These are phyloP conservation scores for Crocodylus rhombifer DNA, from an alignment of 2,797 vertebrate genomes.

Conservation along the genomic window DNA sequence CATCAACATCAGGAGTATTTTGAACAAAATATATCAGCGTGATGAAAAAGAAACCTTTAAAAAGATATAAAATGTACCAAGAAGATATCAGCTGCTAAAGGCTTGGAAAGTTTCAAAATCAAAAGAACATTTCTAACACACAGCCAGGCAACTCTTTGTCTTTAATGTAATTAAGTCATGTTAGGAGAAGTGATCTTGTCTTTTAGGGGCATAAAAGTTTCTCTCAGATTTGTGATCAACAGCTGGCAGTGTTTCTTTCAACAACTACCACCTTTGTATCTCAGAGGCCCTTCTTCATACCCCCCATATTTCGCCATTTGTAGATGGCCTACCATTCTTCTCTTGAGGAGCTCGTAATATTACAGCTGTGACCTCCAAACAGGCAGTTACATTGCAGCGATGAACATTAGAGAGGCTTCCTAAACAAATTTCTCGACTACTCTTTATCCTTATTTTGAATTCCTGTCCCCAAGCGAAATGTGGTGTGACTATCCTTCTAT, in stretches of 20 bases:
- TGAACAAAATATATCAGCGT: background rate
- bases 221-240: background rate
- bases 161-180: constrained; percentile 23
- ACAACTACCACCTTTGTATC: background rate
- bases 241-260: background rate
- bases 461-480: background rate
- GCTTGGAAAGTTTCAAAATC: background rate
- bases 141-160: constrained; percentile 7
- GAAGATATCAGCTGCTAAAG: background rate
- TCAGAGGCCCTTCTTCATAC: background rate
- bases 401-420: background rate
- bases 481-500: background rate
- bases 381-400: background rate
- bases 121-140: background rate
- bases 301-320: background rate
- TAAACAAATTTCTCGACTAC: background rate
- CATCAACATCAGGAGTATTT: background rate
- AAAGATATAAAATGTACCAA: background rate
- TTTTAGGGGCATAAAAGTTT: background rate
- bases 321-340: background rate
- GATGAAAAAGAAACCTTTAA: background rate
- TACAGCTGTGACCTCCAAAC: background rate
- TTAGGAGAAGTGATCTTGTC: background rate
- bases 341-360: accelerated
- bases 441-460: background rate